Evolutionary conservation across 2,888 invertebrate species (phyloP).

Genomic region (Cremastinae sp.): DNA sequence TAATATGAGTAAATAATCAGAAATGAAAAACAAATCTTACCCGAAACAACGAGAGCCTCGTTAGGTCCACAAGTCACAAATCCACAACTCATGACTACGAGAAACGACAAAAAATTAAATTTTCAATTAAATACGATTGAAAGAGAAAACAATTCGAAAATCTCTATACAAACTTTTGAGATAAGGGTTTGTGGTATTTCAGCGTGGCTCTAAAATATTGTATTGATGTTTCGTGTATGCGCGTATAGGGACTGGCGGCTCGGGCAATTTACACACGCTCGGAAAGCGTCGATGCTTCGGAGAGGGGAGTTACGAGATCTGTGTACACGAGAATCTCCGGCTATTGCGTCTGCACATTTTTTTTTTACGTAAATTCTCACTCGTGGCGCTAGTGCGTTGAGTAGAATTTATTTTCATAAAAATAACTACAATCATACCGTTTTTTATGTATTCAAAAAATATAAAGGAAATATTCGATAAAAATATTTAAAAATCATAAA

Average conservation of each 20-base stretch:
- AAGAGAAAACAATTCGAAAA: not conserved
- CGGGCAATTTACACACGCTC: too few relatives aligned
- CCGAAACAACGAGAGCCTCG: slow-evolving; percentile 96
- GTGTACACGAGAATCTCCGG: too few relatives aligned
- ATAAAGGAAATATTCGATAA: not conserved
- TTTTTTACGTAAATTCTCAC: too few relatives aligned
- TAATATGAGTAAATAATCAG: not conserved
- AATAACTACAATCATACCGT: too few relatives aligned
- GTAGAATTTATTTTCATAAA: not conserved
- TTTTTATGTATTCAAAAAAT: too few relatives aligned
- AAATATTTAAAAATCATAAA: not conserved
- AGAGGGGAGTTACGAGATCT: too few relatives aligned
- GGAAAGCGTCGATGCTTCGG: too few relatives aligned
- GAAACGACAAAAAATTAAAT: too few relatives aligned
- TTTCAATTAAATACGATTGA: too few relatives aligned
- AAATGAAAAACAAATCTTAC: slow-evolving; percentile 82
- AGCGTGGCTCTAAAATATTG: not conserved
- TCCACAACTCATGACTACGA: slow-evolving; percentile 87
- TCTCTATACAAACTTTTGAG: not conserved
- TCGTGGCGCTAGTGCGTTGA: not conserved
- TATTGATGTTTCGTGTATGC: not conserved
- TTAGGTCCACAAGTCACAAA: slow-evolving; percentile 97
- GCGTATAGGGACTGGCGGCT: too few relatives aligned
- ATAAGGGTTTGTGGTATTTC: too few relatives aligned
- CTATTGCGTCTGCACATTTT: too few relatives aligned